Evolutionary conservation across 2,113 vertebrate species (phyloP).

Genomic region (Brachyhypopomus gauderio): DNA sequence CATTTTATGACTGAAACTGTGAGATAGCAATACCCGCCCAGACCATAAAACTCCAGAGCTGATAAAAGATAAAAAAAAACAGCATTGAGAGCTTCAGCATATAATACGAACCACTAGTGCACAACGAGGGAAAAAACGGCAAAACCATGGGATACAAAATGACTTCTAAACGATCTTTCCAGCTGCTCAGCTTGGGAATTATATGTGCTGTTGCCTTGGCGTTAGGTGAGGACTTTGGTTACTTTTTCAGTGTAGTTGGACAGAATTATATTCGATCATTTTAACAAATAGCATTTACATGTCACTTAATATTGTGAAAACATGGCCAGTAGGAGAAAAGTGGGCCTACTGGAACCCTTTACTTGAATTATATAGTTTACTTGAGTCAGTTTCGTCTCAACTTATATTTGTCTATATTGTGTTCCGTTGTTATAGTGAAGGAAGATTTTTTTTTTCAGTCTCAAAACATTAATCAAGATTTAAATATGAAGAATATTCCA

Average conservation of each 20-base stretch:
- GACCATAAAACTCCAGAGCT: conserved; percentile 52
- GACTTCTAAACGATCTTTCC: conserved; percentile 31
- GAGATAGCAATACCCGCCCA: conserved; percentile 54
- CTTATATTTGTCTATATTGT: neutral
- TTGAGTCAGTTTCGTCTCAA: neutral
- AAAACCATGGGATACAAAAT: conserved; percentile 14
- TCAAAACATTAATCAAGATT: no score
- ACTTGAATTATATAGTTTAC: neutral
- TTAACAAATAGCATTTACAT: neutral
- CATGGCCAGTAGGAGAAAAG: neutral
- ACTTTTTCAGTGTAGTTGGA: neutral
- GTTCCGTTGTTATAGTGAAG: neutral
- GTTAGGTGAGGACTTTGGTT: conserved; percentile 18
- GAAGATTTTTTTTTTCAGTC: neutral
- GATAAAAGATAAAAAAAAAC: conserved; percentile 58
- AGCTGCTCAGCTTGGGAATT: conserved; percentile 22
- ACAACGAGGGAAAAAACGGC: neutral
- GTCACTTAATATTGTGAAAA: neutral
- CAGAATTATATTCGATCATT: neutral
- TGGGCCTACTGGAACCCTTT: neutral
- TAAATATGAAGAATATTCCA: no score
- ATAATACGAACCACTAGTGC: neutral
- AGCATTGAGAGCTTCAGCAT: neutral
- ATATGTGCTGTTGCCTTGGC: neutral
- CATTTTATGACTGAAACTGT: conserved; percentile 57